Conservation (phyloP, 1,140 invertebrate species). For the Scaptomyza graminum region DNA sequence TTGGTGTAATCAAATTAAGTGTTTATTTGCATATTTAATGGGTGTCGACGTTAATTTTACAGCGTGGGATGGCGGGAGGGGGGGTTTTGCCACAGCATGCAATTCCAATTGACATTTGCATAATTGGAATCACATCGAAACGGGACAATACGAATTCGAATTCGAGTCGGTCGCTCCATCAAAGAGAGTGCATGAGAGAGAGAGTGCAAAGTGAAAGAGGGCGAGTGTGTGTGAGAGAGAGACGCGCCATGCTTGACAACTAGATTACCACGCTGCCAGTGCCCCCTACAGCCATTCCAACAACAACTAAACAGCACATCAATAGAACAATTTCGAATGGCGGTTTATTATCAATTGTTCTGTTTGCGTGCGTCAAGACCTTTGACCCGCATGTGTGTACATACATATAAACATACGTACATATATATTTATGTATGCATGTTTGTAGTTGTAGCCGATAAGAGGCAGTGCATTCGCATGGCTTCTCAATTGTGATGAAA, state of each 20-base stretch:
- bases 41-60: slow-evolving; percentile 25
- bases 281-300: neutral
- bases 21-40: slow-evolving; percentile 47
- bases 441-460: slow-evolving; percentile 5
- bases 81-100: slow-evolving; percentile 3
- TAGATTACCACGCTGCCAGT: slow-evolving; percentile 37
- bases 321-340: slow-evolving; percentile 10
- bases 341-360: slow-evolving; percentile 43
- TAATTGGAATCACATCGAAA: slow-evolving; percentile 35
- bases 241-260: slow-evolving; percentile 47
- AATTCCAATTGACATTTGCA: slow-evolving; percentile 52
- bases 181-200: slow-evolving; percentile 12
- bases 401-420: no score
- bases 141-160: slow-evolving; percentile 8
- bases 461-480: slow-evolving; percentile 17
- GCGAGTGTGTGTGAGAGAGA: neutral
- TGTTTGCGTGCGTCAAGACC: slow-evolving; percentile 34
- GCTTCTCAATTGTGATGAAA: neutral
- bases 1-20: slow-evolving; percentile 56
- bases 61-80: neutral
- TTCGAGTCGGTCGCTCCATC: slow-evolving; percentile 2
- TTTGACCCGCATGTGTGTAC: slow-evolving; percentile 24
- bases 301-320: neutral
- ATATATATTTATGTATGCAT: no score
- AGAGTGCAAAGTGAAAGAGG: slow-evolving; percentile 1